These are phyloP conservation scores for Zaprionus obscuricornis DNA, from an alignment of 2,888 invertebrate genomes.

Conservation along the genomic window DNA sequence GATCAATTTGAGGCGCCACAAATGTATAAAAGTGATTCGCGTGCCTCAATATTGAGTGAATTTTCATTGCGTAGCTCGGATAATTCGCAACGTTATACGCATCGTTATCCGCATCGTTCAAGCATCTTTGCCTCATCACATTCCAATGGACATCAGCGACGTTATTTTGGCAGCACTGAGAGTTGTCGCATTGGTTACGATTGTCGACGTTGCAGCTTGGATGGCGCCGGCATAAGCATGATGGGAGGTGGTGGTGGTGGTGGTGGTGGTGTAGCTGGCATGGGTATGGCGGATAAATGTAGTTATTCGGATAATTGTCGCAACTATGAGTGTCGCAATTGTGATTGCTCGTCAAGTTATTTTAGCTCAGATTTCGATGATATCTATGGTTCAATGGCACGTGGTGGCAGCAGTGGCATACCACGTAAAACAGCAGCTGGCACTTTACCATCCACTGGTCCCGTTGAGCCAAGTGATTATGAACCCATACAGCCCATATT, in stretches of 20 bases:
- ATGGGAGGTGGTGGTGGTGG: slow-evolving; percentile 25
- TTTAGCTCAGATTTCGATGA: slow-evolving; percentile 84
- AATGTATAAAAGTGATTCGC: slow-evolving; percentile 83
- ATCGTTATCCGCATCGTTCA: slow-evolving; percentile 66
- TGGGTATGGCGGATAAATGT: slow-evolving; percentile 74
- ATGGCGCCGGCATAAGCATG: no score
- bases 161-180: slow-evolving; percentile 83
- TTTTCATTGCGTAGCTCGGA: slow-evolving; percentile 82
- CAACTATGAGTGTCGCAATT: slow-evolving; percentile 83
- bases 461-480: slow-evolving; percentile 26
- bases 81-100: slow-evolving; percentile 74
- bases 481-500: slow-evolving; percentile 34
- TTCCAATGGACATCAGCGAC: slow-evolving; percentile 74
- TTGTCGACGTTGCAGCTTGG: slow-evolving; percentile 82
- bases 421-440: slow-evolving; percentile 80
- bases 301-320: slow-evolving; percentile 83
- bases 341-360: slow-evolving; percentile 83
- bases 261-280: slow-evolving; percentile 42
- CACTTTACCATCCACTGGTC: slow-evolving; percentile 67
- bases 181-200: slow-evolving; percentile 83
- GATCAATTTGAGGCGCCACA: slow-evolving; percentile 78
- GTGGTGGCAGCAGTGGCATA: slow-evolving; percentile 73
- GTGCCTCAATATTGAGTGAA: slow-evolving; percentile 82
- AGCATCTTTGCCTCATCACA: slow-evolving; percentile 76
- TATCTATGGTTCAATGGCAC: slow-evolving; percentile 73